phyloP scores from a whole-genome alignment of 2,888 invertebrate species.

The Microctonus brassicae region DNA sequence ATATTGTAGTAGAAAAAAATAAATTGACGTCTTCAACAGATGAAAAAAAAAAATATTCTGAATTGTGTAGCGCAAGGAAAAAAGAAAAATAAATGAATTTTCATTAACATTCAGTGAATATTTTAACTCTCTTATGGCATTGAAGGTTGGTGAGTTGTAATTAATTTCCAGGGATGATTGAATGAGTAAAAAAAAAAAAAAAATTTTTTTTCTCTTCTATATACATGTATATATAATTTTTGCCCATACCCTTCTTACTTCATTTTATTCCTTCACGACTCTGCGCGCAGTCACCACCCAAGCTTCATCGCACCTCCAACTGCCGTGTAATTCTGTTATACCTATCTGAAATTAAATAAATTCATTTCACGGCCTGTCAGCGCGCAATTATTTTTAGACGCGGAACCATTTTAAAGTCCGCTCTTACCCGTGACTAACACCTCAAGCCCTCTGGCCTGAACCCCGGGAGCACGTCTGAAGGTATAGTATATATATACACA shows the following conservation, averaged over 20 bases:
- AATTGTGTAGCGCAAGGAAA: slow-evolving; percentile 54
- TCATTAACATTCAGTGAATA: slow-evolving; percentile 53
- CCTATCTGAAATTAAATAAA: slow-evolving; percentile 69
- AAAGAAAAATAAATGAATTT: slow-evolving; percentile 65
- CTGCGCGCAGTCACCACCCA: slow-evolving; percentile 51
- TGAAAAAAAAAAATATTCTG: slow-evolving; percentile 42
- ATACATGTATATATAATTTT: slow-evolving; percentile 8
- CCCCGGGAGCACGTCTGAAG: slow-evolving; percentile 46
- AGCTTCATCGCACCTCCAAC: slow-evolving; percentile 66
- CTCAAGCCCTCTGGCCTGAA: slow-evolving; percentile 52
- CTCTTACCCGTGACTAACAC: slow-evolving; percentile 59
- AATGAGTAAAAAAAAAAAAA: slow-evolving; percentile 6
- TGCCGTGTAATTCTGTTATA: slow-evolving; percentile 69
- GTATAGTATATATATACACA: slow-evolving; percentile 19
- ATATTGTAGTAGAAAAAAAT: background rate
- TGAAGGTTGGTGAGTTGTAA: slow-evolving; percentile 1
- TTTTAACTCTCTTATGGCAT: slow-evolving; percentile 18
- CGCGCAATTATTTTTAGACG: slow-evolving; percentile 68
- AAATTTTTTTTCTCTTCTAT: background rate
- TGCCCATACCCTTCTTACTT: slow-evolving; percentile 10
- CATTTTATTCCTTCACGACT: slow-evolving; percentile 24
- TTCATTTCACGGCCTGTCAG: slow-evolving; percentile 70
- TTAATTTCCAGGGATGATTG: slow-evolving; percentile 17
- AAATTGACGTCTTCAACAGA: slow-evolving; percentile 20
- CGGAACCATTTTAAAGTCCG: slow-evolving; percentile 61